phyloP scores from a whole-genome alignment of 2,797 vertebrate genomes.

The Poeciliopsis infans region DNA sequence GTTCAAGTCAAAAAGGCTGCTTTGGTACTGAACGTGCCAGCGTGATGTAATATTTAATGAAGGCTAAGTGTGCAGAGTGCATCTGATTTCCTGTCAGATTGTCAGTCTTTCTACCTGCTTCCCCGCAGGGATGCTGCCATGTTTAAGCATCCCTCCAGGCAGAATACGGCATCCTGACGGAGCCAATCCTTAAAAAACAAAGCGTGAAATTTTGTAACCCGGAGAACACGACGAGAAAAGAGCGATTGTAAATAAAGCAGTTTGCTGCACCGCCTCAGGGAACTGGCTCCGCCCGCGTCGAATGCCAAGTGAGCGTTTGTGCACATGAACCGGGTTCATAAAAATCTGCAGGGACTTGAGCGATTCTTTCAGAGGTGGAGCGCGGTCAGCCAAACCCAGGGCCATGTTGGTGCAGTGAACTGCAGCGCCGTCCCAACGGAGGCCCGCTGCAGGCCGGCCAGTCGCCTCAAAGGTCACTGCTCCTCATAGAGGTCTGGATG shows the following conservation, averaged over 20 bases:
- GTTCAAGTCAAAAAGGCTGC: background rate
- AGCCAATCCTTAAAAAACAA: constrained; percentile 40
- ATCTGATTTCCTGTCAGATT: constrained; percentile 49
- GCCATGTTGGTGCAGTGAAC: constrained; percentile 44
- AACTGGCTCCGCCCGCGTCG: constrained; percentile 33
- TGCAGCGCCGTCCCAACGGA: constrained; percentile 32
- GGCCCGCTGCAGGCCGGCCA: constrained; percentile 55
- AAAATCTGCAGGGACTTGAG: constrained; percentile 51
- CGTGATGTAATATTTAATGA: background rate
- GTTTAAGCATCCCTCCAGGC: constrained; percentile 69
- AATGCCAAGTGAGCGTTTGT: constrained; percentile 19
- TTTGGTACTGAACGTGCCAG: background rate
- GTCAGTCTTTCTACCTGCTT: constrained; percentile 48
- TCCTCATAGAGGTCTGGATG: constrained; percentile 35
- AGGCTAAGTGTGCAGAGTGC: background rate
- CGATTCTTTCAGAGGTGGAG: constrained; percentile 48
- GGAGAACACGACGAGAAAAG: constrained; percentile 33
- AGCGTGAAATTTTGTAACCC: constrained; percentile 51
- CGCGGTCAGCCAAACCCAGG: constrained; percentile 55
- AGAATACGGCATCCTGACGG: constrained; percentile 53
- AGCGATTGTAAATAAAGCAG: constrained; percentile 38
- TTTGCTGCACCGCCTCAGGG: constrained; percentile 39
- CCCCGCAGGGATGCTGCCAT: constrained; percentile 42
- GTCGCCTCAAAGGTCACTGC: constrained; percentile 65
- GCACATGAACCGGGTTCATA: constrained; percentile 31